Percentiles rank a stretch among this genome's conserved stretches.
Evolutionary conservation across 35 echinoderm and acorn worm genomes (phyloP).

Genomic region (Chiridota heheva): DNA sequence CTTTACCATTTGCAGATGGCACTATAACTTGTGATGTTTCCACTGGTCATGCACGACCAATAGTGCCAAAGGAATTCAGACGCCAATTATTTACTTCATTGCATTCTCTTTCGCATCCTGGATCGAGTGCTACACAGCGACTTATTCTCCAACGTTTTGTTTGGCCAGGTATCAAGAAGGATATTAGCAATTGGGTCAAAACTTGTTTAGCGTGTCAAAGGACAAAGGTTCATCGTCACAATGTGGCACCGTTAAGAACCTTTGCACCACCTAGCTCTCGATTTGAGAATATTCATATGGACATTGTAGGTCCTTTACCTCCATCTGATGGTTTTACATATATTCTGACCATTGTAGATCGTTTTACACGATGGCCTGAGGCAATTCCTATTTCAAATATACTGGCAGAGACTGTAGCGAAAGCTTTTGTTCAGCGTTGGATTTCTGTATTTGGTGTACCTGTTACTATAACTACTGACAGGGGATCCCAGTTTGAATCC

Average conservation of each 20-base stretch:
- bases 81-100: constrained; percentile 13
- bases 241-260: neutral
- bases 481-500: constrained; percentile 44
- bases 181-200: constrained; percentile 10
- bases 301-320: constrained; percentile 39
- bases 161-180: constrained; percentile 22
- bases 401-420: constrained; percentile 33
- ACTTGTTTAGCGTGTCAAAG: constrained; percentile 23
- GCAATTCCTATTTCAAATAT: constrained; percentile 34
- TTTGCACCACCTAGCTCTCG: constrained; percentile 11
- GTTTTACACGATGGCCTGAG: constrained; percentile 42
- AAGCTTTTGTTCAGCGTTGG: constrained; percentile 29
- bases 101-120: constrained; percentile 30
- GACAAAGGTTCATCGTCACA: constrained; percentile 41
- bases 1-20: neutral
- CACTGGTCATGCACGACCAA: constrained; percentile 14
- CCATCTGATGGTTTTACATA: constrained; percentile 17
- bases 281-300: constrained; percentile 35
- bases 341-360: constrained; percentile 22
- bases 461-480: constrained; percentile 37
- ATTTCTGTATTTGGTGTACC: constrained; percentile 18
- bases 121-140: neutral
- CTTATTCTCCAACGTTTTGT: constrained; percentile 5
- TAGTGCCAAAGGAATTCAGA: constrained; percentile 10
- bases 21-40: constrained; percentile 51